Conservation (phyloP, 2,888 invertebrate genomes). For the Eubasilissa splendida region DNA sequence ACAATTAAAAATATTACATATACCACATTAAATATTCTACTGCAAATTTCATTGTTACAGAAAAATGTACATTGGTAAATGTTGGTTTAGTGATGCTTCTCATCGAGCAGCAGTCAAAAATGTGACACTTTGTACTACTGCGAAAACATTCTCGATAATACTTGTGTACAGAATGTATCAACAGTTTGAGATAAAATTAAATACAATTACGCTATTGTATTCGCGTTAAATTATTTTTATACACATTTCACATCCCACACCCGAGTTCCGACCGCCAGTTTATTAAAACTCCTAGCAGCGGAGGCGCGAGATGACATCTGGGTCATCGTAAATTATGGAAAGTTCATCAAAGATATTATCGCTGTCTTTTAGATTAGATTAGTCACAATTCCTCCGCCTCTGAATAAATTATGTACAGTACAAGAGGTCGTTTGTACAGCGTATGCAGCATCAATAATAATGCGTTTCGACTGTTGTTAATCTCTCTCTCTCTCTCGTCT, state of each 20-base stretch:
- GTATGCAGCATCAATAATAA: background rate
- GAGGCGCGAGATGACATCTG: conserved; percentile 12
- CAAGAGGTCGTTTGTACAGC: background rate
- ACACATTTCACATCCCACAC: conserved; percentile 16
- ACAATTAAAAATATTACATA: too few relatives aligned
- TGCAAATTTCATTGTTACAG: too few relatives aligned
- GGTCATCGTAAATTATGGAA: conserved; percentile 19
- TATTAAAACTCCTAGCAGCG: conserved; percentile 8
- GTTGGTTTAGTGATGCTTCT: too few relatives aligned
- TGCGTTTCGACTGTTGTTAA: background rate
- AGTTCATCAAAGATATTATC: conserved; percentile 11
- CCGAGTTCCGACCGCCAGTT: background rate
- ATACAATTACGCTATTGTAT: conserved; percentile 33
- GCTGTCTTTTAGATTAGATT: too few relatives aligned
- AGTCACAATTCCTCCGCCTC: too few relatives aligned
- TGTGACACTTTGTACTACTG: too few relatives aligned
- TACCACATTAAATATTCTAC: too few relatives aligned
- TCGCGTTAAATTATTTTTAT: conserved; percentile 28
- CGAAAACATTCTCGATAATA: too few relatives aligned
- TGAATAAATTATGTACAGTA: background rate
- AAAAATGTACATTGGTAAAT: too few relatives aligned
- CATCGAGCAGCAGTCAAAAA: too few relatives aligned
- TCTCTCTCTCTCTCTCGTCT: too few relatives aligned
- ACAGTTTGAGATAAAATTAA: conserved; percentile 21
- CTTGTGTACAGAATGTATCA: background rate